Conservation (phyloP, 2,888 invertebrate genomes). For the Thecophora atra region DNA sequence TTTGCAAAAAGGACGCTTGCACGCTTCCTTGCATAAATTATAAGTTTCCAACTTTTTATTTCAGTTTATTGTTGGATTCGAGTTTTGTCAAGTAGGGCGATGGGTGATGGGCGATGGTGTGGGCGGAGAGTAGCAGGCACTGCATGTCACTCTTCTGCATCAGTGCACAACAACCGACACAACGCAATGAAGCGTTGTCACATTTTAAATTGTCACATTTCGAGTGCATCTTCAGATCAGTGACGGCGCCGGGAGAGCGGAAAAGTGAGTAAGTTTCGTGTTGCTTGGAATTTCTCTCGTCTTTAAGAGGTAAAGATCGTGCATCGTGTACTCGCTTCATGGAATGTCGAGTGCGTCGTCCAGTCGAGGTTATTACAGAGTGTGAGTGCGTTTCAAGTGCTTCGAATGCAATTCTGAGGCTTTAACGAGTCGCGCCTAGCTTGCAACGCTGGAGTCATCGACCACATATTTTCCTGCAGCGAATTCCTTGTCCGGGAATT, state of each 20-base stretch:
- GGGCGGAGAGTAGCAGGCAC: slow-evolving; percentile 3
- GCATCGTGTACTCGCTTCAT: too few species aligned
- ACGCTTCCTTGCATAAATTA: slow-evolving; percentile 44
- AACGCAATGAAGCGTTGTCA: background rate
- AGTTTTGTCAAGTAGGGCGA: background rate
- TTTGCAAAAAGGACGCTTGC: background rate
- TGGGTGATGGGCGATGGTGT: background rate
- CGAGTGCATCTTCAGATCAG: slow-evolving; percentile 21
- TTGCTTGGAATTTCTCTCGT: background rate
- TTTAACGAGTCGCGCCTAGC: too few species aligned
- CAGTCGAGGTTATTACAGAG: too few species aligned
- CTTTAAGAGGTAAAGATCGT: background rate
- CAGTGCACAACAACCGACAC: slow-evolving; percentile 7
- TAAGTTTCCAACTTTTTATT: slow-evolving; percentile 38
- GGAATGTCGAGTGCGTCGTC: too few species aligned
- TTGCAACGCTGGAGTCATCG: too few species aligned
- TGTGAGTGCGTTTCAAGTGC: too few species aligned
- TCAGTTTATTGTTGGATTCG: slow-evolving; percentile 21
- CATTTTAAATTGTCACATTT: slow-evolving; percentile 23
- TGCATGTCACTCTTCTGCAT: slow-evolving; percentile 15
- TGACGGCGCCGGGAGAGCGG: background rate
- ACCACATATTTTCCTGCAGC: background rate
- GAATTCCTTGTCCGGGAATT: background rate
- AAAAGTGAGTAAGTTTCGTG: background rate
- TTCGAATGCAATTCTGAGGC: too few species aligned